Percentiles rank a stretch among this genome's conserved stretches.
Conservation (phyloP, 2,888 invertebrate species). For the Steinernema hermaphroditum region DNA sequence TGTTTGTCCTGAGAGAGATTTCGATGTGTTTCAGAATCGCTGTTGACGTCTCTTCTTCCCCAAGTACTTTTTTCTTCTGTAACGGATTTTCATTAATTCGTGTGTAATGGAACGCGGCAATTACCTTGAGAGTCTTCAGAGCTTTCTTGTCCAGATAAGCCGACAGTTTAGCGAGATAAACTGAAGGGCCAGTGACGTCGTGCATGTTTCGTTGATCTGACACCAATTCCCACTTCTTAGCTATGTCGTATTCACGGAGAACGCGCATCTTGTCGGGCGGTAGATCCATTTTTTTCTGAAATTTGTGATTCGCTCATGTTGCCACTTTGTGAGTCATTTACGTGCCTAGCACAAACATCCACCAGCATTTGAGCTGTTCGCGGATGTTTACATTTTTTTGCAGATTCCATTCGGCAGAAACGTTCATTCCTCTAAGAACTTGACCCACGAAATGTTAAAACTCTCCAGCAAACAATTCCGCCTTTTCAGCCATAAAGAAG, state of each 20-base stretch:
- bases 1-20: conserved; percentile 96
- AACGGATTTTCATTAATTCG: conserved; percentile 37
- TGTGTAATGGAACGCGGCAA: neutral
- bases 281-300: conserved; percentile 95
- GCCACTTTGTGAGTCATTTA: neutral
- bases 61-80: conserved; percentile 68
- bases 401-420: neutral
- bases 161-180: conserved; percentile 90
- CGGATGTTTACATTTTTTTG: neutral
- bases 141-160: conserved; percentile 84
- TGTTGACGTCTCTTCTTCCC: conserved; percentile 80
- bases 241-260: conserved; percentile 89
- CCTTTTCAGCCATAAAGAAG: neutral
- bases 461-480: neutral
- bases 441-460: conserved; percentile 16
- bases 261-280: conserved; percentile 98
- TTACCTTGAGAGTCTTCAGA: conserved; percentile 49
- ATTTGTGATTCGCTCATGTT: neutral
- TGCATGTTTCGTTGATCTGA: conserved; percentile 94
- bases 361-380: neutral
- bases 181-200: conserved; percentile 94
- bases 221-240: conserved; percentile 99
- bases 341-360: too few relatives aligned
- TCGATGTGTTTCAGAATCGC: conserved; percentile 96
- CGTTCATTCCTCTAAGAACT: neutral